phyloP scores from a whole-genome alignment of 2,113 vertebrate genomes.

The Tyrannus savana region DNA sequence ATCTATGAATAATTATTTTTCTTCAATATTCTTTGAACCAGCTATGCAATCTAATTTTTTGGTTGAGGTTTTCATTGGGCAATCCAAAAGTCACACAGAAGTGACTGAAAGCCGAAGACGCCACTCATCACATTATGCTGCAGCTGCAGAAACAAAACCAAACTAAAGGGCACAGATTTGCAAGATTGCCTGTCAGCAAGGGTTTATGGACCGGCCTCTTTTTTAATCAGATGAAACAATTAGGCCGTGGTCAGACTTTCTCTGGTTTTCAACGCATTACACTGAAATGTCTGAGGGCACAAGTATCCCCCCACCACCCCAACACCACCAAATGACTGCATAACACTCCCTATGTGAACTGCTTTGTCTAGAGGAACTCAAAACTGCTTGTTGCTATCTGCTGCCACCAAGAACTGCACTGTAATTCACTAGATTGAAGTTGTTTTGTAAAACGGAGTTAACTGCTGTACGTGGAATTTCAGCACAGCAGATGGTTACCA shows the following conservation, averaged over 20 bases:
- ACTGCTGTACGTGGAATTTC: slow-evolving; percentile 80
- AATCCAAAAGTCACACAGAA: neutral
- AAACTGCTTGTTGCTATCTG: slow-evolving; percentile 73
- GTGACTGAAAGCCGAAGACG: neutral
- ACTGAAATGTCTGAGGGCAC: neutral
- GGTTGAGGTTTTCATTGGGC: neutral
- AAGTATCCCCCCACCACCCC: neutral
- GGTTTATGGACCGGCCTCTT: neutral
- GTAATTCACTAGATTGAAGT: slow-evolving; percentile 77
- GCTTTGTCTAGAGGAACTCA: slow-evolving; percentile 69
- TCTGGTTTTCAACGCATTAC: slow-evolving; percentile 25
- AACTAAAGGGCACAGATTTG: neutral
- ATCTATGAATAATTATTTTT: slow-evolving; percentile 35
- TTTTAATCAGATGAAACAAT: slow-evolving; percentile 41
- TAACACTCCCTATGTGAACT: slow-evolving; percentile 11
- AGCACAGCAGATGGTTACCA: slow-evolving; percentile 79
- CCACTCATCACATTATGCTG: neutral
- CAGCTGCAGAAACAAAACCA: neutral
- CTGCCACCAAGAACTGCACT: slow-evolving; percentile 65
- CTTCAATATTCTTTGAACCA: slow-evolving; percentile 18
- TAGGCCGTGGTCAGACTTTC: neutral
- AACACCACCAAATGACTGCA: neutral
- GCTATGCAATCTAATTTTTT: neutral
- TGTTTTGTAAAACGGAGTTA: slow-evolving; percentile 82
- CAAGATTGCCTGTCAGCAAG: neutral